Evolutionary conservation across 2,113 vertebrate species (phyloP).

Genomic region (Salvelinus sp.): DNA sequence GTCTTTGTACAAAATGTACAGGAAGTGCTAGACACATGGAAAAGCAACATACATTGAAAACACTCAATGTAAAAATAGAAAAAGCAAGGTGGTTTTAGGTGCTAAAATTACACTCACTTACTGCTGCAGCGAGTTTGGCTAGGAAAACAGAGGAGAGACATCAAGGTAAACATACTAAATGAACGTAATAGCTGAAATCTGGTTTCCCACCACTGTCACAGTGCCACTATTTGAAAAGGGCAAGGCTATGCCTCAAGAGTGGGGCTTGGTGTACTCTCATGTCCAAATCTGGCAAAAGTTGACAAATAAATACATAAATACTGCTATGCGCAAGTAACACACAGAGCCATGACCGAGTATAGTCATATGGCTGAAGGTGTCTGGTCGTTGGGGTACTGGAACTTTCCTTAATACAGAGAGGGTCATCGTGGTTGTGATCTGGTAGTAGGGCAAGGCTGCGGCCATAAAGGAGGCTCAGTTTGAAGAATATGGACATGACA

Average conservation of each 20-base stretch:
- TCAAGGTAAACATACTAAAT: constrained; percentile 20
- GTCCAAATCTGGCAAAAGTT: constrained; percentile 3
- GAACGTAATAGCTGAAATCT: constrained; percentile 22
- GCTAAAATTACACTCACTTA: constrained; percentile 49
- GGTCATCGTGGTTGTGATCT: constrained; percentile 3
- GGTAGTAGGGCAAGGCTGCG: neutral
- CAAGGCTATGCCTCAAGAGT: constrained; percentile 7
- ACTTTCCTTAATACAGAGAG: constrained; percentile 9
- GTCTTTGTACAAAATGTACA: constrained; percentile 54
- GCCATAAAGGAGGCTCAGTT: neutral
- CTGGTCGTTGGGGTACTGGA: neutral
- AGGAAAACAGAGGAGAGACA: constrained; percentile 27
- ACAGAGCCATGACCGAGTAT: constrained; percentile 5
- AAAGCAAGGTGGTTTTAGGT: constrained; percentile 35
- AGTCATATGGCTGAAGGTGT: neutral
- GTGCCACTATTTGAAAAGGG: constrained; percentile 37
- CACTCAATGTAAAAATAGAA: constrained; percentile 38
- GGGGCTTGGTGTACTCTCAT: neutral
- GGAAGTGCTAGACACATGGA: constrained; percentile 38
- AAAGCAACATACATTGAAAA: constrained; percentile 40
- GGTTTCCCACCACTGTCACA: constrained; percentile 11
- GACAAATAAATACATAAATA: constrained; percentile 43
- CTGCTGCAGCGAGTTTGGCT: constrained; percentile 44
- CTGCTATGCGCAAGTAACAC: constrained; percentile 17
- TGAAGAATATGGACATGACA: neutral